Evolutionary conservation across 2,797 vertebrate genomes (phyloP).

Genomic region (Sphaeramia orbicularis): DNA sequence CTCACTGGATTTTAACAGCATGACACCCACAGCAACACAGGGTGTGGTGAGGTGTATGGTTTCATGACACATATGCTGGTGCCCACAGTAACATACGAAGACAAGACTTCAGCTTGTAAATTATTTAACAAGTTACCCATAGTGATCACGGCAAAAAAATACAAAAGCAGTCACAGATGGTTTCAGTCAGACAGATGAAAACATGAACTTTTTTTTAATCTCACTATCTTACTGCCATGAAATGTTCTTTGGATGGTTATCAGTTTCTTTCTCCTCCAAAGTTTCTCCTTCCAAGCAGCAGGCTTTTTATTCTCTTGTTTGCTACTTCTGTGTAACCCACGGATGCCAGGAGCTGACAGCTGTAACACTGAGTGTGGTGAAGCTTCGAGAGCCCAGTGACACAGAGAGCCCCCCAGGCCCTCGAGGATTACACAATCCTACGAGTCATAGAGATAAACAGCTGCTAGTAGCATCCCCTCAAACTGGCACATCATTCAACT

Average conservation of each 20-base stretch:
- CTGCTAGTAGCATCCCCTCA: slow-evolving; percentile 45
- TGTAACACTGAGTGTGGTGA: slow-evolving; percentile 33
- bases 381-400: slow-evolving; percentile 43
- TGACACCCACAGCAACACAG: slow-evolving; percentile 34
- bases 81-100: slow-evolving; percentile 28
- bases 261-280: slow-evolving; percentile 30
- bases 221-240: slow-evolving; percentile 40
- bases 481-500: slow-evolving; percentile 27
- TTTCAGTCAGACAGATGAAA: slow-evolving; percentile 67
- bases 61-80: slow-evolving; percentile 47
- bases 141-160: slow-evolving; percentile 36
- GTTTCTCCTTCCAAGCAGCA: slow-evolving; percentile 19
- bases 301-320: slow-evolving; percentile 11
- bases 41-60: slow-evolving; percentile 64
- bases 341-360: slow-evolving; percentile 54
- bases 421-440: slow-evolving; percentile 64
- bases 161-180: slow-evolving; percentile 62
- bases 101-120: slow-evolving; percentile 29
- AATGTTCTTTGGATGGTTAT: slow-evolving; percentile 52
- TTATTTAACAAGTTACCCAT: slow-evolving; percentile 27
- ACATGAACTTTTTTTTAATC: slow-evolving; percentile 29
- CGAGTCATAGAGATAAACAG: slow-evolving; percentile 60
- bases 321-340: slow-evolving; percentile 32
- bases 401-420: slow-evolving; percentile 42
- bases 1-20: slow-evolving; percentile 43